phyloP scores from a whole-genome alignment of 2,888 invertebrate genomes.

The Nephrotoma appendiculata region DNA sequence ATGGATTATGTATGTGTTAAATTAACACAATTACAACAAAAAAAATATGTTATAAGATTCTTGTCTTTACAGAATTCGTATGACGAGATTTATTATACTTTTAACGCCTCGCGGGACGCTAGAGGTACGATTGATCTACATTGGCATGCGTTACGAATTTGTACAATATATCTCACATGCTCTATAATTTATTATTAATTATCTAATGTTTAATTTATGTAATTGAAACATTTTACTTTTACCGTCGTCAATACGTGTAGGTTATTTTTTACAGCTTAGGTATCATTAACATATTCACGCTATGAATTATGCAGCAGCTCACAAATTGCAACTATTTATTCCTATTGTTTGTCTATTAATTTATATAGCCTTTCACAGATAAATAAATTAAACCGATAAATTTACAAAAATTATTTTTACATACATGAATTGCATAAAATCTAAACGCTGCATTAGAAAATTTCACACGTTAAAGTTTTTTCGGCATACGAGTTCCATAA shows the following conservation, averaged over 20 bases:
- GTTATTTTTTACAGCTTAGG: background rate
- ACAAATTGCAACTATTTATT: background rate
- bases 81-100: background rate
- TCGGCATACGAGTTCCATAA: no score
- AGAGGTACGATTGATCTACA: background rate
- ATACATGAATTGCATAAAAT: background rate
- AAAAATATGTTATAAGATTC: background rate
- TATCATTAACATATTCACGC: background rate
- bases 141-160: background rate
- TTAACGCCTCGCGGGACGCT: background rate
- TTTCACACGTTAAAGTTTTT: background rate
- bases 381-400: background rate
- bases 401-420: background rate
- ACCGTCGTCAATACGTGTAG: background rate
- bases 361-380: background rate
- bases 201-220: background rate
- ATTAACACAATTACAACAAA: background rate
- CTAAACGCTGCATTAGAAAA: background rate
- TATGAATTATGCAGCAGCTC: background rate
- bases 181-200: background rate
- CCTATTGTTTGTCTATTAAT: background rate
- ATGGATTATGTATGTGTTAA: background rate
- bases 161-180: background rate
- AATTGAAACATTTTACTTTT: background rate
- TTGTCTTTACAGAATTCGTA: background rate